Evolutionary conservation across 2,888 invertebrate genomes (phyloP), one percentile per base, ranked within the genome.

Genomic region (Alsophila aescularia): DNA sequence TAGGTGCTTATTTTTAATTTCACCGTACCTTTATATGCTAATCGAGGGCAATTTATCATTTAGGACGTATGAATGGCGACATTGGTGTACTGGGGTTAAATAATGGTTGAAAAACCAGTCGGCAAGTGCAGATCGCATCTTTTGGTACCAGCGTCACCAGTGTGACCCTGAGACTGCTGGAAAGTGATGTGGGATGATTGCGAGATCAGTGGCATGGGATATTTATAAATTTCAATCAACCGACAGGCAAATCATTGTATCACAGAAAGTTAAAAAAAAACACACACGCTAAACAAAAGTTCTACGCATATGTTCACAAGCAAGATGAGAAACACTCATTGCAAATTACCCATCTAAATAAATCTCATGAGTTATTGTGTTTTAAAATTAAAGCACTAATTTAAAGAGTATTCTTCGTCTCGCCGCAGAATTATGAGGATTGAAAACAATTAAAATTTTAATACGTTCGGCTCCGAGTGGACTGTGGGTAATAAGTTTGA

Each of bases 1-100:
- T 78, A 78, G 76, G 66, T 71, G 71, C 64, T 66, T 64, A 63
- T 66, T 75, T 77, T 69, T 75, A 77, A 79, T 81, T 82, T 81
- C 77, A 67, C 66, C 52, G 55, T 49, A 60, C 72, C 82, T 81
- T 85, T 86, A 86, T 83, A 87, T 87, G 87, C 83, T 85, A 86
- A 88, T 87, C 68, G 72, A 60, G 72, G 66, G 72, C 82, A 89
- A 88, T 89, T 89, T 89, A 89, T 88, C 88, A 88, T 78, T 64
- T 67, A 59, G 58, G 88, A 88, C 89, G 73, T 83, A 79, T 89
- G 82, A 89, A 89, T 89, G 79, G 73, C 69, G 65, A 78, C 72
- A 79, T 79, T 79, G 75, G 71, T 74, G 72, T 74, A 70, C 66
- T 63, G 72, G 65, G 68, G 69, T 70, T 69, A 73, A 80, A 77